phyloP scores from a whole-genome alignment of 2,113 vertebrate species.

The Pseudopodoces humilis region DNA sequence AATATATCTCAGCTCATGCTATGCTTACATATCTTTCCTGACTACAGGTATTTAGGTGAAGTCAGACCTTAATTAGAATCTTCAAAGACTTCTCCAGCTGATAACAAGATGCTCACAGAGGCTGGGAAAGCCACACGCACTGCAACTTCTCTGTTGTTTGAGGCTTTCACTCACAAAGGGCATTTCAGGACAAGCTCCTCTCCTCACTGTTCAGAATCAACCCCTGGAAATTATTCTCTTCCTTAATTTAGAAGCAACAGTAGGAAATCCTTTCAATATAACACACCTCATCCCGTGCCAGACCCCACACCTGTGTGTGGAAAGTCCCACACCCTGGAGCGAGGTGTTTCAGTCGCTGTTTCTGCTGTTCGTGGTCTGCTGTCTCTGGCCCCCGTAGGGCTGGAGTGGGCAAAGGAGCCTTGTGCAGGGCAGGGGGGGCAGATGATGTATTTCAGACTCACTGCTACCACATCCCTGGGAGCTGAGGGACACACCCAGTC shows the following conservation, averaged over 20 bases:
- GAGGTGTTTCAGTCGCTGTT: not conserved
- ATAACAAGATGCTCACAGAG: not conserved
- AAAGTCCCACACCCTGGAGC: not conserved
- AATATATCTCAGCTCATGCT: not conserved
- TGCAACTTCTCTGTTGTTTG: not conserved
- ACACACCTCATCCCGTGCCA: not conserved
- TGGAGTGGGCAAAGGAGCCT: not conserved
- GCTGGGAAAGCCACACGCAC: not conserved
- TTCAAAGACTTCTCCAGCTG: not conserved
- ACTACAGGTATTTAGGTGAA: not conserved
- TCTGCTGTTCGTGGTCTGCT: not conserved
- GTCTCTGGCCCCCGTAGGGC: not conserved
- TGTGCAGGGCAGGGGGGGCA: not conserved
- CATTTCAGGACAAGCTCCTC: not conserved
- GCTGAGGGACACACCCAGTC: not conserved
- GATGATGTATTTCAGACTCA: not conserved
- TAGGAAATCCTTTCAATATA: not conserved
- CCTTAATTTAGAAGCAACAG: not conserved
- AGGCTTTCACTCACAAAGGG: accelerated
- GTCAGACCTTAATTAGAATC: not conserved
- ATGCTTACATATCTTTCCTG: not conserved
- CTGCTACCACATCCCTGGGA: not conserved
- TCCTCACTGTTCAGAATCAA: not conserved
- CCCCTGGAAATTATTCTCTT: not conserved
- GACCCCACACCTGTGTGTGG: accelerated